Conservation (phyloP, 2,888 invertebrate species). For the Sympetrum striolatum region DNA sequence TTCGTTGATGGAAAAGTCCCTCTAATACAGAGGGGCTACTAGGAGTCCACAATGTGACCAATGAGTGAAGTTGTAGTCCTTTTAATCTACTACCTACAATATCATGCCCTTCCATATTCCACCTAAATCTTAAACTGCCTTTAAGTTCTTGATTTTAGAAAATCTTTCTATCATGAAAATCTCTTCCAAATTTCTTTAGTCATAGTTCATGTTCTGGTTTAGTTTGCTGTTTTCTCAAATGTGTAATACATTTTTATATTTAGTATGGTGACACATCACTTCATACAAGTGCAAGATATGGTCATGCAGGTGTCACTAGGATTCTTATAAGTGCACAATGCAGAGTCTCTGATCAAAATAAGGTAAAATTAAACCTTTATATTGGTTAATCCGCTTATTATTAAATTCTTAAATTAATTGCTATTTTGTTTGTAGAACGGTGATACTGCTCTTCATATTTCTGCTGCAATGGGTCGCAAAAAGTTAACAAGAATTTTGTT, state of each 20-base stretch:
- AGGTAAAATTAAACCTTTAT: slow-evolving; percentile 60
- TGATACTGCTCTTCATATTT: slow-evolving; percentile 92
- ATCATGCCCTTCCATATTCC: too few species aligned
- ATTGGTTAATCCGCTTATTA: not conserved
- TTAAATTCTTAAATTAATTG: not conserved
- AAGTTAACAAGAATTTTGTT: slow-evolving; percentile 90
- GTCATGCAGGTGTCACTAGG: slow-evolving; percentile 93
- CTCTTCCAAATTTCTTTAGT: too few species aligned
- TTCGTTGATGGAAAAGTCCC: too few species aligned
- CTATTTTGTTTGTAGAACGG: slow-evolving; percentile 69
- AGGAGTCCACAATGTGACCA: too few species aligned
- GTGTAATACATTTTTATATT: slow-evolving; percentile 50
- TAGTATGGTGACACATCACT: slow-evolving; percentile 95
- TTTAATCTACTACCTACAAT: too few species aligned
- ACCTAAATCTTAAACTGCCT: too few species aligned
- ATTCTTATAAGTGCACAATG: slow-evolving; percentile 91
- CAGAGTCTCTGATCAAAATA: slow-evolving; percentile 86
- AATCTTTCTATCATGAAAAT: too few species aligned
- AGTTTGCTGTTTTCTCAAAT: too few species aligned
- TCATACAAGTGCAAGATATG: slow-evolving; percentile 94
- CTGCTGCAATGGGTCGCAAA: slow-evolving; percentile 90
- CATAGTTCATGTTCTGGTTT: too few species aligned
- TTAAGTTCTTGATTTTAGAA: too few species aligned
- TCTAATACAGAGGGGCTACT: too few species aligned
- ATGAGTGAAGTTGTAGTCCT: too few species aligned